Evolutionary conservation across 2,113 vertebrate species (phyloP), one percentile per base, ranked within the genome.

Genomic region (Cercocebus atys): DNA sequence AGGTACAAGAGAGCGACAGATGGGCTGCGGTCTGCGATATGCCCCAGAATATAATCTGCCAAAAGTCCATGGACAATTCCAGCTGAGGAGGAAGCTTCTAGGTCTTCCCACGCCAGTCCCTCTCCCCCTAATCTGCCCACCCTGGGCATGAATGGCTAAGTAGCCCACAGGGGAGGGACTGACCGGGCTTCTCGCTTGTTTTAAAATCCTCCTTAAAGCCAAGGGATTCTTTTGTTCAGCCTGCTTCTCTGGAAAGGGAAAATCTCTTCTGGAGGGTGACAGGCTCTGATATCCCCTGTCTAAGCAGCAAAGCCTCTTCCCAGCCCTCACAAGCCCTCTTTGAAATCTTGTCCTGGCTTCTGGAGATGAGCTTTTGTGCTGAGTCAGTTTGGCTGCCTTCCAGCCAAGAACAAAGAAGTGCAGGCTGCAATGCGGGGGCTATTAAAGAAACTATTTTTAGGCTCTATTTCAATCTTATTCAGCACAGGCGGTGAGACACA

Each of bases 381-480:
- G 93, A 99, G 97, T 98, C 99, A 99, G 98, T 98, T 23, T 97
- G 95, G 96, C 92, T 5, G 32, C 76, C 87, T 97, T 97, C 98
- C 97, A 98, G 98, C 38, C 22, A 79, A 14, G 50, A 96, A 96
- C 95, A 95, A 84, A 95, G 87, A 95, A 95, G 98, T 97, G 68
- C 72, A 90, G 94, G 93, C 97, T 97, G 98, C 98, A 98, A 84
- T 98, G 98, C 98, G 1, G 97, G 47, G 87, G 95, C 90, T 2
- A 95, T 76, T 59, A 92, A 76, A 92, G 40, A 3, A 76, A 75
- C 95, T 99, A 99, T 99, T 99, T 99, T 99, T 99, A 99, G 98
- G 95, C 27, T 0, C 76, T 93, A 27, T 92, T 96, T 98, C 89
- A 6, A 23, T 30, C 35, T 88, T 93, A 92, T 82, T 59, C 20